phyloP scores from a whole-genome alignment of 2,888 invertebrate genomes.

The Eilema griseolum region DNA sequence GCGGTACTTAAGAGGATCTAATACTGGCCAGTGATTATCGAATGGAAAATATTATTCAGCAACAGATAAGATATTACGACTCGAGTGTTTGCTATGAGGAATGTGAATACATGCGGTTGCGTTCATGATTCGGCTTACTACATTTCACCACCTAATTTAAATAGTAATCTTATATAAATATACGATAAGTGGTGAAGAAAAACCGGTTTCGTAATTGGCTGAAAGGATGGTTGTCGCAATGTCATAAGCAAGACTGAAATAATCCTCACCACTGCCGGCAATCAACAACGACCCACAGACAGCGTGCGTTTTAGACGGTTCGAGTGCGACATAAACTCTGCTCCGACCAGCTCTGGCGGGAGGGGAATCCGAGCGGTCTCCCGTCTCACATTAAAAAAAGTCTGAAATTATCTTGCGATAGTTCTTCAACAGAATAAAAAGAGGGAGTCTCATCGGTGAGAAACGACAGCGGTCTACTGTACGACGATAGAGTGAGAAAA shows the following conservation, averaged over 20 bases:
- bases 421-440: no score
- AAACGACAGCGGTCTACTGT: no score
- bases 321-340: no score
- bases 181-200: neutral
- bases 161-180: neutral
- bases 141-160: conserved; percentile 4
- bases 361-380: no score
- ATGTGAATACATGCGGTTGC: neutral
- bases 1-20: conserved; percentile 11
- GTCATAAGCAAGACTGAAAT: neutral
- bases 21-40: conserved; percentile 32
- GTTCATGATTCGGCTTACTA: neutral
- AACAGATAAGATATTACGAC: conserved; percentile 49
- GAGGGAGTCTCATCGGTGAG: no score
- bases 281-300: no score
- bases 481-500: no score
- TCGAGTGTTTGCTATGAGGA: conserved; percentile 29
- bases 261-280: no score
- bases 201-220: neutral
- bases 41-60: conserved; percentile 50
- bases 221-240: neutral
- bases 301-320: no score
- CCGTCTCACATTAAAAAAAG: no score
- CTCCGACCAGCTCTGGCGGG: no score
- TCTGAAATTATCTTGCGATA: no score